Evolutionary conservation across 2,888 invertebrate species (phyloP).

Genomic region (Rotaria macrura): DNA sequence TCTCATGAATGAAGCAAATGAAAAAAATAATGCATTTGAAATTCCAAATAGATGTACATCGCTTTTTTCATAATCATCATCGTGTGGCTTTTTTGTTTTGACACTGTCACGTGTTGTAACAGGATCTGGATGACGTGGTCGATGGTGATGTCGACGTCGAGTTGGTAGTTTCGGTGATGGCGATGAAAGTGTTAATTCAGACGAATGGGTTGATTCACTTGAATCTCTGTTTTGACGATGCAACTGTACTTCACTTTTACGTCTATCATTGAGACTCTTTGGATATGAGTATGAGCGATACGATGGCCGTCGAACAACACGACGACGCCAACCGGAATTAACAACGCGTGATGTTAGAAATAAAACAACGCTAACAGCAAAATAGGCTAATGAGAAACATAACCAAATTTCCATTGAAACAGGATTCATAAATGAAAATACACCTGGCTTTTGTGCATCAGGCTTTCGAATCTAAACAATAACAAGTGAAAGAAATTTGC

Average conservation of each 20-base stretch:
- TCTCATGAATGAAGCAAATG: slow-evolving; percentile 89
- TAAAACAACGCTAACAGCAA: slow-evolving; percentile 87
- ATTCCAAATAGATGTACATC: slow-evolving; percentile 55
- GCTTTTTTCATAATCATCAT: not conserved
- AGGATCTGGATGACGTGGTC: not conserved
- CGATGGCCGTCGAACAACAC: not conserved
- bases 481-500: not conserved
- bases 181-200: not conserved
- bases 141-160: slow-evolving; percentile 17
- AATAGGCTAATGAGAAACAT: slow-evolving; percentile 70
- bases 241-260: not conserved
- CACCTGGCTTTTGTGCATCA: slow-evolving; percentile 54
- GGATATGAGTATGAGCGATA: not conserved
- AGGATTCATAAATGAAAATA: slow-evolving; percentile 93
- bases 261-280: not conserved
- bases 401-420: slow-evolving; percentile 95
- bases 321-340: slow-evolving; percentile 78
- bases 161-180: not conserved
- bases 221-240: not conserved
- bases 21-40: slow-evolving; percentile 84
- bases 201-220: not conserved
- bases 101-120: too few relatives aligned
- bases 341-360: slow-evolving; percentile 92
- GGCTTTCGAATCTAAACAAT: slow-evolving; percentile 32
- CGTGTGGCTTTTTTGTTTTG: too few relatives aligned